phyloP scores from a whole-genome alignment of 2,888 invertebrate species.

The Xiphydria camelus region DNA sequence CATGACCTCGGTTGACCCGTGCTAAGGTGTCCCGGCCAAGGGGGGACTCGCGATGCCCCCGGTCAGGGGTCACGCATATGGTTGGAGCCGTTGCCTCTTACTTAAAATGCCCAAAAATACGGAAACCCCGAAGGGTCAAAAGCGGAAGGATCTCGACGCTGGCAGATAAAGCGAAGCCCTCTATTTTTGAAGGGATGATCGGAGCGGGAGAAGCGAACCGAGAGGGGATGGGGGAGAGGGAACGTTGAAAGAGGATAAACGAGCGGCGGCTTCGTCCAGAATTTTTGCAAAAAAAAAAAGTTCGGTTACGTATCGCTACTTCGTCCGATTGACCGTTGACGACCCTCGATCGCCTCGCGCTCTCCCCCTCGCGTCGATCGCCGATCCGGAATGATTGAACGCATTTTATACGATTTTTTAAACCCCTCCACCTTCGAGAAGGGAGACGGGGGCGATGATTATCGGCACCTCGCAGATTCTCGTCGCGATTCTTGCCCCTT shows the following conservation, averaged over 20 bases:
- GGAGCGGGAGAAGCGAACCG: no score
- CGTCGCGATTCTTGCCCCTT: no score
- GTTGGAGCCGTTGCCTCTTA: conserved; percentile 25
- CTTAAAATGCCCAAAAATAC: conserved; percentile 43
- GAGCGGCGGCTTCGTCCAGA: background rate
- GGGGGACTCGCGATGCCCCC: conserved; percentile 27
- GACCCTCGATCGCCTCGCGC: conserved; percentile 14
- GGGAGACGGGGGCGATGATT: no score
- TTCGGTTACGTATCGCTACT: conserved; percentile 14
- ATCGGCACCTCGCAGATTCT: no score
- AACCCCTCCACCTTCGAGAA: no score
- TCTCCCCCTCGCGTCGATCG: conserved; percentile 12
- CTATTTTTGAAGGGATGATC: background rate
- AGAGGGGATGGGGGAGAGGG: background rate
- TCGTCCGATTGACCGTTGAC: conserved; percentile 23
- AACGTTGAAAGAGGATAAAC: conserved; percentile 3
- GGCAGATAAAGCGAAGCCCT: conserved; percentile 23
- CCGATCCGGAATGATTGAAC: background rate
- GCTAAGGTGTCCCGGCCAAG: conserved; percentile 34
- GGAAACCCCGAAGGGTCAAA: conserved; percentile 20
- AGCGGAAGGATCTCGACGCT: conserved; percentile 21
- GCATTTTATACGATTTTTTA: no score
- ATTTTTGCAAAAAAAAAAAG: conserved; percentile 6
- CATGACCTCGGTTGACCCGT: conserved; percentile 51
- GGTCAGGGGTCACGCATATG: conserved; percentile 47